Evolutionary conservation across 2,888 invertebrate species (phyloP).

Genomic region (Phalangium opilio): DNA sequence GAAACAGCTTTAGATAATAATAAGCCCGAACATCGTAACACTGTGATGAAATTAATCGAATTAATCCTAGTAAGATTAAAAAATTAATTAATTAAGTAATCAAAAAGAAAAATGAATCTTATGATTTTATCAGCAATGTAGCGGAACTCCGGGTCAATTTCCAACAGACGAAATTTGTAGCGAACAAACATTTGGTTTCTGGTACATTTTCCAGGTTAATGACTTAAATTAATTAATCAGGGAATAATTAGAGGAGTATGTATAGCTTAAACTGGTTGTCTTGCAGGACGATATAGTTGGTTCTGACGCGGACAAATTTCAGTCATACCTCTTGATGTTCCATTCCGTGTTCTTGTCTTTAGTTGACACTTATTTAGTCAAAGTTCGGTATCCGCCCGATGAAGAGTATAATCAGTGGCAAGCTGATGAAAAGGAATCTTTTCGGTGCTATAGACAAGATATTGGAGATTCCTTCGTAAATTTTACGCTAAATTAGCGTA

Average conservation of each 20-base stretch:
- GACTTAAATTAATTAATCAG: constrained; percentile 7
- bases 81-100: not conserved
- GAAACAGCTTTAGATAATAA: constrained; percentile 34
- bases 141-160: constrained; percentile 64
- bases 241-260: too few species aligned
- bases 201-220: constrained; percentile 74
- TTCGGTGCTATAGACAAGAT: constrained; percentile 74
- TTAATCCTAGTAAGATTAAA: constrained; percentile 42
- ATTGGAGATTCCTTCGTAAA: constrained; percentile 64
- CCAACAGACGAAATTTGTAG: constrained; percentile 77
- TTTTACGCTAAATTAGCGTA: constrained; percentile 4
- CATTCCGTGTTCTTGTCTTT: constrained; percentile 64
- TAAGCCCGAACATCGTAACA: constrained; percentile 38
- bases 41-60: constrained; percentile 47
- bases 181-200: constrained; percentile 70
- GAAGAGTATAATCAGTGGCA: constrained; percentile 35
- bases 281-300: constrained; percentile 46
- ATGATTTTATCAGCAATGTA: constrained; percentile 42
- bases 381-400: constrained; percentile 58
- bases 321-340: constrained; percentile 42
- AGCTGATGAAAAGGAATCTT: constrained; percentile 64
- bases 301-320: constrained; percentile 34
- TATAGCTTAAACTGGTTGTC: not conserved
- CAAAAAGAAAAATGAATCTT: not conserved
- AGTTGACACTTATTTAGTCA: constrained; percentile 55